Evolutionary conservation across 2,888 invertebrate species (phyloP), one percentile per base, ranked within the genome.

Genomic region (Micoletzkya japonica): DNA sequence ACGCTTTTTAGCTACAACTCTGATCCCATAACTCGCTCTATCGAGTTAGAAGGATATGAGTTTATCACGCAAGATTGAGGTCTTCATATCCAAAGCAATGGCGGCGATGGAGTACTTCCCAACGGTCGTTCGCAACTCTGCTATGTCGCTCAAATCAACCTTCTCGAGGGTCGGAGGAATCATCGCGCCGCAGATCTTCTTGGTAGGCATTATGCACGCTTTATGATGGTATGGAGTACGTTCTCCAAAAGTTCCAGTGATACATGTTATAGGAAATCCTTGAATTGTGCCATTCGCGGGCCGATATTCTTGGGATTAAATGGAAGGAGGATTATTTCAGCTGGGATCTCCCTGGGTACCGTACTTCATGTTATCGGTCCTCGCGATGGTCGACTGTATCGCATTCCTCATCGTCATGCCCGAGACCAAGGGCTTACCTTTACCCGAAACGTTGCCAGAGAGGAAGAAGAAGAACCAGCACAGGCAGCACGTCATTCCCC

Each of bases 341-440:
- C 71, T 72, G 36, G 70, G 66, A 26, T 70, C 70, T 73, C 70
- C 73, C 66, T 70, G 67, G 63, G n/a, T 82, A 26, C 82, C 82
- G 17, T 83, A 82, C 72, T 69, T 77, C 30, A 32, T 77, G 10
- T 68, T 83, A 54, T 63, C 76, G 0, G 70, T 70, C 14, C 69
- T 81, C 56, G 73, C 78, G 24, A 17, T 77, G 4, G 49, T 74
- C 24, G 83, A 81, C 66, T 72, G 76, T 10, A 44, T 79, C 50
- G 64, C 76, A 14, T 81, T 80, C 76, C 76, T 80, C 60, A 39
- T 76, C 34, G 70, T 77, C 57, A 71, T 81, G 4, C 78, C 79
- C 4, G 83, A 83, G 70, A 82, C 83, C 6, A 83, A 82, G 70
- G 81, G 81, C 0, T 56, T 70, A 28, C 77, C 76, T 10, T 54